Evolutionary conservation across 2,797 vertebrate species (phyloP).

Genomic region (Sciurus vulgaris): DNA sequence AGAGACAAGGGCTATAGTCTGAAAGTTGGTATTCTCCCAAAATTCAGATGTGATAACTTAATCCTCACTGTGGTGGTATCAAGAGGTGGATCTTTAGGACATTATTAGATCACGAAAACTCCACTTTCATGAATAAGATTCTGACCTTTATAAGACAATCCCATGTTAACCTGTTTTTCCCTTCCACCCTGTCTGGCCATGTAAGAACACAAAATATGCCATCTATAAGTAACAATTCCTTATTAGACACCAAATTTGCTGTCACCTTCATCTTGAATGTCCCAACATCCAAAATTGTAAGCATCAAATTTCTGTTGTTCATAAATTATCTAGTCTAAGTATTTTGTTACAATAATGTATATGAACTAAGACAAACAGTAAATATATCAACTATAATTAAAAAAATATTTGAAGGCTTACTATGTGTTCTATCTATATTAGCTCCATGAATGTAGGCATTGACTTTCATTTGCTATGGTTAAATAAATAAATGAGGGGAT

Average conservation of each 20-base stretch:
- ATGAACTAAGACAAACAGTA: neutral
- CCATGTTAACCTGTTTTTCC: neutral
- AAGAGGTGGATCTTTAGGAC: neutral
- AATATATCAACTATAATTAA: conserved; percentile 32
- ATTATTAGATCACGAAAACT: neutral
- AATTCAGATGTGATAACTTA: neutral
- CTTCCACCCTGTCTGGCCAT: neutral
- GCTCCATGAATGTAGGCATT: neutral
- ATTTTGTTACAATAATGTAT: neutral
- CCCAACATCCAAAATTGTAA: neutral
- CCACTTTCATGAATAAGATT: neutral
- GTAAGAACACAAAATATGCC: neutral
- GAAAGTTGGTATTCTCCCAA: neutral
- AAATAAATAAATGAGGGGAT: conserved; percentile 9
- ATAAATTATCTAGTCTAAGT: neutral
- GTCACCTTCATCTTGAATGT: neutral
- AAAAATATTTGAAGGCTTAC: conserved; percentile 1
- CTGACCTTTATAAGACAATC: neutral
- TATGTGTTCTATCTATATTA: neutral
- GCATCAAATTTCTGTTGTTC: neutral
- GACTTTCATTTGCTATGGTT: neutral
- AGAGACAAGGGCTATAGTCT: neutral
- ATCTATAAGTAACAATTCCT: neutral
- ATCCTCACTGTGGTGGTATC: neutral
- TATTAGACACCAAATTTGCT: neutral